Evolutionary conservation across 1,140 invertebrate species (phyloP).

Genomic region (Drosophila chauvacae): DNA sequence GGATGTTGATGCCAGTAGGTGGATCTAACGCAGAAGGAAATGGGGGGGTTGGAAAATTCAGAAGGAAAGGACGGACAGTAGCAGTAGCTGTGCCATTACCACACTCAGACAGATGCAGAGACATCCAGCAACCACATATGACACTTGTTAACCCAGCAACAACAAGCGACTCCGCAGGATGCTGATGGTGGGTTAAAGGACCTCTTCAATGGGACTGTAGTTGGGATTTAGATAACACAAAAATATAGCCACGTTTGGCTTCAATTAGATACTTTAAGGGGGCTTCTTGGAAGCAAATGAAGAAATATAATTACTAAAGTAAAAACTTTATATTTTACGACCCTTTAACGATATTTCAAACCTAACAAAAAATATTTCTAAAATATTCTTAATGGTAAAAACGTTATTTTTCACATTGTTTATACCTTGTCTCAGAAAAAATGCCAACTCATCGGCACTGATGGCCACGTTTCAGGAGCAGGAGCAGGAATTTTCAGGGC

Average conservation of each 20-base stretch:
- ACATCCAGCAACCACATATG: conserved; percentile 69
- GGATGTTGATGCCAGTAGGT: conserved; percentile 15
- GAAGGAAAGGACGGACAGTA: not conserved
- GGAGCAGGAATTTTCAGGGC: conserved; percentile 15
- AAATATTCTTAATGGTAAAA: no score
- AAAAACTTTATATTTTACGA: not conserved
- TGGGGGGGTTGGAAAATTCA: not conserved
- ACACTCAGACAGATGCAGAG: conserved; percentile 45
- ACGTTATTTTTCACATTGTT: not conserved
- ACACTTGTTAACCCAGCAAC: conserved; percentile 77
- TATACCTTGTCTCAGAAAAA: not conserved
- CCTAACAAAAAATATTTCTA: not conserved
- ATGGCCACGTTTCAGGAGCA: conserved; percentile 2
- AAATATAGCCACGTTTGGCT: not conserved
- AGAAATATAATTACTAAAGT: not conserved
- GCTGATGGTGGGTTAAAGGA: conserved; percentile 13
- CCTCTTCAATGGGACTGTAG: not conserved
- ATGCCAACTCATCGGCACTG: conserved; percentile 1
- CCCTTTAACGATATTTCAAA: not conserved
- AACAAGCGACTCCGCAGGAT: conserved; percentile 38
- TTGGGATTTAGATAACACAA: not conserved
- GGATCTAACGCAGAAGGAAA: no score
- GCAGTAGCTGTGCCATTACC: conserved; percentile 37
- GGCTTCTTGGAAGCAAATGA: not conserved
- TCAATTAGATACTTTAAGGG: not conserved